Evolutionary conservation across 2,797 vertebrate genomes (phyloP).

Genomic region (Syngnathus acus): DNA sequence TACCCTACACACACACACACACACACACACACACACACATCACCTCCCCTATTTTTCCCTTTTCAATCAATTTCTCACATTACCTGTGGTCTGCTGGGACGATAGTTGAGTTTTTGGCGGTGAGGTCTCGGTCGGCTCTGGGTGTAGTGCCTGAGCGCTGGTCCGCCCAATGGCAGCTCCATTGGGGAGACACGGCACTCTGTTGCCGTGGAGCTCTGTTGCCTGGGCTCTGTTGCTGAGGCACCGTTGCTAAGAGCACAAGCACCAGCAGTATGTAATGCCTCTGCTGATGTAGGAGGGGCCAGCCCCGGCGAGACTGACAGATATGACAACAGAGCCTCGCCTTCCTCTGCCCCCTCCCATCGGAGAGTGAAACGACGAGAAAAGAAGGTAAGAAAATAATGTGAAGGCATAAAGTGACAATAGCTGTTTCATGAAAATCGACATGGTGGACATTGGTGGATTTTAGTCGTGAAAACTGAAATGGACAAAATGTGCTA

Average conservation of each 20-base stretch:
- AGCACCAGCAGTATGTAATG: constrained; percentile 70
- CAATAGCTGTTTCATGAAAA: constrained; percentile 11
- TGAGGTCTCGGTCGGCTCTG: constrained; percentile 72
- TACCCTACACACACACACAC: constrained; percentile 46
- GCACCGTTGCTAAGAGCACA: constrained; percentile 70
- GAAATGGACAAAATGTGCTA: constrained; percentile 43
- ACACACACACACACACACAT: constrained; percentile 30
- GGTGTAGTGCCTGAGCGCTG: constrained; percentile 71
- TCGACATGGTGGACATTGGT: not conserved
- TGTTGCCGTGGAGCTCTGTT: constrained; percentile 69
- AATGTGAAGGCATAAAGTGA: constrained; percentile 32
- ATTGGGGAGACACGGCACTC: constrained; percentile 72
- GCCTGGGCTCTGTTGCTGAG: constrained; percentile 68
- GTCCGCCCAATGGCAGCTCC: constrained; percentile 73
- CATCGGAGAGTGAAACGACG: constrained; percentile 42
- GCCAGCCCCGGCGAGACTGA: constrained; percentile 57
- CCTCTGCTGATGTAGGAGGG: constrained; percentile 60
- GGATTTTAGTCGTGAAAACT: constrained; percentile 2
- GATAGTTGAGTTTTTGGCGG: constrained; percentile 68
- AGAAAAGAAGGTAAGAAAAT: constrained; percentile 46
- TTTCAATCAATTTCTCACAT: constrained; percentile 28
- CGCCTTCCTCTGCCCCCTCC: constrained; percentile 58
- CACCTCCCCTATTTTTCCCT: constrained; percentile 38
- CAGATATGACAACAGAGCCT: constrained; percentile 67
- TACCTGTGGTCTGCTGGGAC: constrained; percentile 69